Percentiles rank a stretch among this genome's conserved stretches.
These are phyloP conservation scores for Lissonota sp. DNA, from an alignment of 2,888 invertebrate species.

Conservation along the genomic window DNA sequence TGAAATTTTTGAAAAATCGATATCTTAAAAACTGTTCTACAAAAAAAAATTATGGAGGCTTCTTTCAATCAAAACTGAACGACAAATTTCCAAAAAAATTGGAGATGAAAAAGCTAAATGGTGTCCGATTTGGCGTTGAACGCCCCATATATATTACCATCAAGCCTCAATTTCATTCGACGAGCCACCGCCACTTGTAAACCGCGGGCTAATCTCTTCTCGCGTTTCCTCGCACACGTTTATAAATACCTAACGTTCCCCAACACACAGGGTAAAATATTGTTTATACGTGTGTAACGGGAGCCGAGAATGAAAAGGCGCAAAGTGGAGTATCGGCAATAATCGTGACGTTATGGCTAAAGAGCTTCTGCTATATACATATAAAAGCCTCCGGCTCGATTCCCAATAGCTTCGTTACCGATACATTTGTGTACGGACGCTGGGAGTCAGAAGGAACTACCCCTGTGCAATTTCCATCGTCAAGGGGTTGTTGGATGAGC, in stretches of 20 bases:
- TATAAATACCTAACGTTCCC: constrained; percentile 52
- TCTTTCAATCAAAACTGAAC: too few relatives aligned
- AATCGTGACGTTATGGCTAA: constrained; percentile 72
- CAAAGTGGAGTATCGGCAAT: constrained; percentile 80
- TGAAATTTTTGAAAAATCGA: too few relatives aligned
- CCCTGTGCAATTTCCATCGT: too few relatives aligned
- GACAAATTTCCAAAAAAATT: too few relatives aligned
- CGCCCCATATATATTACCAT: background rate
- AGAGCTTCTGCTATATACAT: constrained; percentile 52
- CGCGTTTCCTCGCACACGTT: constrained; percentile 34
- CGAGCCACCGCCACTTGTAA: constrained; percentile 56
- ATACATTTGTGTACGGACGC: constrained; percentile 2
- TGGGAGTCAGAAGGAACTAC: constrained; percentile 1
- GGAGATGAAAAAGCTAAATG: too few relatives aligned
- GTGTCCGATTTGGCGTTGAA: too few relatives aligned
- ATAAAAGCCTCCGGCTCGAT: constrained; percentile 29
- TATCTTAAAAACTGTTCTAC: too few relatives aligned
- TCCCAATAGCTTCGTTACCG: constrained; percentile 32
- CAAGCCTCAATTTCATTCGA: background rate
- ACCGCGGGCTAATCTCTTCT: constrained; percentile 66
- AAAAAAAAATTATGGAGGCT: too few relatives aligned
- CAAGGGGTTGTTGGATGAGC: too few relatives aligned
- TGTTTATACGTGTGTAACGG: constrained; percentile 54
- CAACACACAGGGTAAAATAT: too few relatives aligned
- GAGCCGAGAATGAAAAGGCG: constrained; percentile 77